Evolutionary conservation across 2,113 vertebrate species (phyloP).

Genomic region (Noctilio leporinus): DNA sequence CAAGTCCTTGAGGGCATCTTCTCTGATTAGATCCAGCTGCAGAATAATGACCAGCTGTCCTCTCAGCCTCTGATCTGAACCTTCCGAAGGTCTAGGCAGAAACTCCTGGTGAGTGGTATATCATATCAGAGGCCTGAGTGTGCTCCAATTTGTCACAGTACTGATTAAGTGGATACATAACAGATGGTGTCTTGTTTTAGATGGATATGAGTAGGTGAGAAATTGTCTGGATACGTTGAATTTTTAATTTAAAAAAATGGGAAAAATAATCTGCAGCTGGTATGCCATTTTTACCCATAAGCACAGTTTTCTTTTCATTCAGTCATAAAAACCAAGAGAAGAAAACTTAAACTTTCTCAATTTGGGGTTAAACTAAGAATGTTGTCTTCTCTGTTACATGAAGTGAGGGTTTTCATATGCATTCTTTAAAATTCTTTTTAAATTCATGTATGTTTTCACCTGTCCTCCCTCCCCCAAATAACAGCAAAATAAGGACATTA

Average conservation of each 20-base stretch:
- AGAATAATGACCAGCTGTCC: conserved; percentile 57
- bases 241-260: conserved; percentile 60
- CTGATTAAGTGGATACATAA: conserved; percentile 68
- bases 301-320: conserved; percentile 39
- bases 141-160: conserved; percentile 54
- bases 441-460: background rate
- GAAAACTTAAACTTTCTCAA: conserved; percentile 13
- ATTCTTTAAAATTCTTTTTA: background rate
- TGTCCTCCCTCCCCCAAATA: background rate
- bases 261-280: conserved; percentile 73
- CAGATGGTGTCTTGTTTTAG: conserved; percentile 74
- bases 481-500: background rate
- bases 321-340: conserved; percentile 37
- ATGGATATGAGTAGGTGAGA: conserved; percentile 73
- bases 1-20: conserved; percentile 41
- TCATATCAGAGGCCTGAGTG: conserved; percentile 43
- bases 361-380: background rate
- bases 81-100: conserved; percentile 55
- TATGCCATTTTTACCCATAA: conserved; percentile 64
- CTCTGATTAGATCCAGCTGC: conserved; percentile 62
- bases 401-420: background rate
- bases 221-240: conserved; percentile 69
- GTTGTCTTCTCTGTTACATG: background rate
- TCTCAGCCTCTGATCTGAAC: conserved; percentile 46
- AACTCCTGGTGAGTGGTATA: conserved; percentile 53